A percentile compares a stretch with the other conserved stretches of the same genome.
Evolutionary conservation across 2,113 vertebrate species (phyloP).

Genomic region (Psammodynastes pulverulentus): DNA sequence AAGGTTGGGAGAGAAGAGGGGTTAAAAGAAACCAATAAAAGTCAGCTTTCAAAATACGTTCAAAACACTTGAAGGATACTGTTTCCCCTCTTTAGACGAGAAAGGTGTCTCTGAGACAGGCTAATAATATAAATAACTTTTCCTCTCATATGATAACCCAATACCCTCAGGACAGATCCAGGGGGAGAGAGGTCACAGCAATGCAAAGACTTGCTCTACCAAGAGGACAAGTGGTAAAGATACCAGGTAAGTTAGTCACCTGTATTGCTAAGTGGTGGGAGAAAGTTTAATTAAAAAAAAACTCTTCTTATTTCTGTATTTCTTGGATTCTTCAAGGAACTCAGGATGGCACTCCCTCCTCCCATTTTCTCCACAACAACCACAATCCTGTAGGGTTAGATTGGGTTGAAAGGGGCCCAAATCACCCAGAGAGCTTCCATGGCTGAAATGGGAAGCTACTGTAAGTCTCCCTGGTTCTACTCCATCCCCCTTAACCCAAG

Average conservation of each 20-base stretch:
- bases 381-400: not conserved
- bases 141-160: conserved; percentile 27
- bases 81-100: conserved; percentile 9
- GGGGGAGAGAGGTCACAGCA: conserved; percentile 29
- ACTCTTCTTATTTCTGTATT: not conserved
- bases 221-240: not conserved
- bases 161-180: not conserved
- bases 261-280: not conserved
- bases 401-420: not conserved
- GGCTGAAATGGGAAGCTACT: not conserved
- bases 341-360: not conserved
- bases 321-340: not conserved
- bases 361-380: not conserved
- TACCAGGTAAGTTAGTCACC: not conserved
- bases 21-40: conserved; percentile 46
- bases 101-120: conserved; percentile 29
- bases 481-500: too few relatives aligned
- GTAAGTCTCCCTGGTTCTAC: not conserved
- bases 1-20: not conserved
- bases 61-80: conserved; percentile 40
- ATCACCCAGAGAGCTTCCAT: not conserved
- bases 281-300: not conserved
- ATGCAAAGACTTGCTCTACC: not conserved
- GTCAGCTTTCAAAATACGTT: conserved; percentile 25
- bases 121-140: conserved; percentile 17